These are phyloP conservation scores for Hipparchia semele DNA, from an alignment of 2,888 invertebrate species.

Conservation along the genomic window DNA sequence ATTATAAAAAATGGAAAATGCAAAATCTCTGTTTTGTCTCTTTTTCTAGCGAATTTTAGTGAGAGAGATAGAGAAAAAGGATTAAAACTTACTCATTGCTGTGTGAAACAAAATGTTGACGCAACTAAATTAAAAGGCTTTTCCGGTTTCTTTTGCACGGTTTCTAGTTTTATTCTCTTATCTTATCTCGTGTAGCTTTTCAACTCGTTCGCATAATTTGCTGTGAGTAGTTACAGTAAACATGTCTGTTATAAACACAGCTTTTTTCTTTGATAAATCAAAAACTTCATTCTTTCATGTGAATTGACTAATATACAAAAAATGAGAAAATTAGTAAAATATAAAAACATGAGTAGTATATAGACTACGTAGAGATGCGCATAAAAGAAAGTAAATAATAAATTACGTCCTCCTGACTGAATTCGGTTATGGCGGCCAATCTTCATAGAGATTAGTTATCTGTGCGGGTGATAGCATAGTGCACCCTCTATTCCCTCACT, in stretches of 20 bases:
- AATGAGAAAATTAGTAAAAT: too few species aligned
- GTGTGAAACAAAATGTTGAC: conserved; percentile 26
- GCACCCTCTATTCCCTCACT: too few species aligned
- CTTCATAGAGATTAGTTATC: too few species aligned
- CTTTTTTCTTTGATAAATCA: not conserved
- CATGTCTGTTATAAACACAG: not conserved
- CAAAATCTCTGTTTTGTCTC: conserved; percentile 16
- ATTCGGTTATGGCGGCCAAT: too few species aligned
- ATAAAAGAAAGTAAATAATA: too few species aligned
- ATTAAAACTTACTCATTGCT: conserved; percentile 19
- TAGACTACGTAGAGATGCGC: too few species aligned
- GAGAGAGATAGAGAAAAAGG: conserved; percentile 20
- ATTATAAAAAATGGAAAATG: conserved; percentile 17
- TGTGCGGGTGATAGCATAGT: too few species aligned
- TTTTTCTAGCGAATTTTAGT: conserved; percentile 24
- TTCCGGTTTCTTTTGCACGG: conserved; percentile 11
- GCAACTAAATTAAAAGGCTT: conserved; percentile 24
- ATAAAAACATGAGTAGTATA: too few species aligned
- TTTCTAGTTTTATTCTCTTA: conserved; percentile 19
- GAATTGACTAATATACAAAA: too few species aligned
- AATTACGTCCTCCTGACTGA: too few species aligned
- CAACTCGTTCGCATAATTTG: conserved; percentile 6
- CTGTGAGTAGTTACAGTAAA: conserved; percentile 7
- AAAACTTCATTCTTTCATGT: too few species aligned
- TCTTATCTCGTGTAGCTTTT: conserved; percentile 16